Evolutionary conservation across 2,797 vertebrate species (phyloP), one percentile per base, ranked within the genome.

Genomic region (Meriones psammophilus): DNA sequence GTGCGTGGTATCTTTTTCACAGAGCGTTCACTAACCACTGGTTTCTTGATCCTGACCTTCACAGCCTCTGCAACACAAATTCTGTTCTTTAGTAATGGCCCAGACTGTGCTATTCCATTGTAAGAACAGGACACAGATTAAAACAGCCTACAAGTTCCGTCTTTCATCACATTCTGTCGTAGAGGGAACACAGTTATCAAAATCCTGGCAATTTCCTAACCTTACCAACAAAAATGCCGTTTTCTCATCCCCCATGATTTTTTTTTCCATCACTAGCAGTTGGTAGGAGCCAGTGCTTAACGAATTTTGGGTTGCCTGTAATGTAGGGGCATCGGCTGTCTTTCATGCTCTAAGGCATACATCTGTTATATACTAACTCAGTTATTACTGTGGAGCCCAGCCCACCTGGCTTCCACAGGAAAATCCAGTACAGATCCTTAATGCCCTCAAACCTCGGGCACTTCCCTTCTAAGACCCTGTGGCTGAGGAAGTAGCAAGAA

Each of bases 191-290:
- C 6, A 64, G n/a, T 92, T 89, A 85, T 64, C 90, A 42, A 93
- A 73, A 77, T 50, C 39, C 68, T 46, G 20, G 8, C 17, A 42
- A 56, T 73, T 78, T 91, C 62, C 56, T 86, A 92, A 77, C 0
- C 18, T 95, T 74, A 8, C 36, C n/a, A 92, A 73, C 24, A 96
- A 89, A 95, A 94, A 64, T 50, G 9, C 20, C 33, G 46, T 64
- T 69, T 86, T 71, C 36, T 90, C 46, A 66, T 22, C 3, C 13
- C 17, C 14, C 66, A 90, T 60, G 50, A 28, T 76, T 90, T n/a
- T 95, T 95, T 90, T 96, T 95, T 20, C 39, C 39, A 68, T 58
- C 62, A 77, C 24, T 46, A 42, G 8, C 24, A 1, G 46, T n/a
- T 24, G 56, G 86, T 87, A 62, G 76, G 83, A 39, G 42, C 86